phyloP scores from a whole-genome alignment of 1,140 invertebrate species.

The Trigoniulus corallinus region DNA sequence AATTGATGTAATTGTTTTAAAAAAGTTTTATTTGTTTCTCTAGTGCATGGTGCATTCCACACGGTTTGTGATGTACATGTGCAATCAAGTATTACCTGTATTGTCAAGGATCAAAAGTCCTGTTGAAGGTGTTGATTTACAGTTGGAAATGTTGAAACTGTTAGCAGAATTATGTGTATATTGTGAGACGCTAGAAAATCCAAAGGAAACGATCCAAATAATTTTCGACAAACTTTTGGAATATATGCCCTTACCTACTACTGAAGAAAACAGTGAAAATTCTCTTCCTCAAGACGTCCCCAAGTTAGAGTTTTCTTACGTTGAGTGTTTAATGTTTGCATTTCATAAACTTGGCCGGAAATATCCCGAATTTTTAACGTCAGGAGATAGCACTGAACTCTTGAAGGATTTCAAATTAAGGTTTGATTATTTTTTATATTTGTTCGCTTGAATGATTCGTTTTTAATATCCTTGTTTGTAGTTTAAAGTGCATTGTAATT shows the following conservation, averaged over 20 bases:
- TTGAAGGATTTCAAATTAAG: constrained; percentile 75
- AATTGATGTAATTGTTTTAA: background rate
- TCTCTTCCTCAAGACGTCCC: constrained; percentile 34
- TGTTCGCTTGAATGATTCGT: background rate
- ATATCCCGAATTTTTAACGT: constrained; percentile 54
- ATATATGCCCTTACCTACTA: constrained; percentile 51
- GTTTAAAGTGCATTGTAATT: constrained; percentile 69
- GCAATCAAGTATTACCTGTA: constrained; percentile 59
- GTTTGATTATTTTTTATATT: constrained; percentile 19
- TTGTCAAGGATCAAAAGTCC: constrained; percentile 25
- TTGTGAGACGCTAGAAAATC: constrained; percentile 54
- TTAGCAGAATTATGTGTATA: constrained; percentile 67
- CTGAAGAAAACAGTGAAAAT: constrained; percentile 37
- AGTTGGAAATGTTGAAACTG: constrained; percentile 67
- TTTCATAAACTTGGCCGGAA: constrained; percentile 76
- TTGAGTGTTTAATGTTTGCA: constrained; percentile 79
- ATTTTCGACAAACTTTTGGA: constrained; percentile 52
- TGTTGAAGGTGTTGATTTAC: constrained; percentile 44
- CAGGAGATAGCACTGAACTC: constrained; percentile 46
- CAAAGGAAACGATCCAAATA: constrained; percentile 47
- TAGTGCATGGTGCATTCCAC: constrained; percentile 75
- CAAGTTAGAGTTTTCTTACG: constrained; percentile 74
- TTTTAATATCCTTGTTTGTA: constrained; percentile 16
- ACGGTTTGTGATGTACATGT: constrained; percentile 69
- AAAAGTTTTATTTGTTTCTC: constrained; percentile 23